Evolutionary conservation across 2,797 vertebrate genomes (phyloP).

Genomic region (Hoplostethus mediterraneus): DNA sequence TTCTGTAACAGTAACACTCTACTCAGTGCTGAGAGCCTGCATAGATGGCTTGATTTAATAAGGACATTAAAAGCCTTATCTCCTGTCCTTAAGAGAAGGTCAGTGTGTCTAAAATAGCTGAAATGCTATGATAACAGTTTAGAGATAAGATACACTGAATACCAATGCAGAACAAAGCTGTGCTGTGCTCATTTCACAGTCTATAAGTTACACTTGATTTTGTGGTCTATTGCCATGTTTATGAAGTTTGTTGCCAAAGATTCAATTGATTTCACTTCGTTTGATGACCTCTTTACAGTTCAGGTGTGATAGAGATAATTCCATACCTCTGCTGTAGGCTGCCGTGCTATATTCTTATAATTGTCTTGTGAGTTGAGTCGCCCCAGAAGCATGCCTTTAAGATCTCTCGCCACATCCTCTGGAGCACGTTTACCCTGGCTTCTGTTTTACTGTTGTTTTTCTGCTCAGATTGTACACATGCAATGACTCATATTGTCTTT

Average conservation of each 20-base stretch:
- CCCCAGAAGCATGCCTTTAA: too few species aligned
- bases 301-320: conserved; percentile 44
- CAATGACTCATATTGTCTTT: conserved; percentile 10
- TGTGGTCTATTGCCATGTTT: conserved; percentile 71
- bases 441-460: too few species aligned
- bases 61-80: conserved; percentile 84
- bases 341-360: background rate
- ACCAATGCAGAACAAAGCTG: conserved; percentile 72
- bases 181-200: conserved; percentile 78
- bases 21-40: conserved; percentile 65
- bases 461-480: background rate
- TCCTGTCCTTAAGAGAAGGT: conserved; percentile 84
- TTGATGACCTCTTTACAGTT: conserved; percentile 69
- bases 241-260: conserved; percentile 70
- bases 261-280: conserved; percentile 72
- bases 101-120: conserved; percentile 83
- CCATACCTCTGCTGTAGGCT: conserved; percentile 18
- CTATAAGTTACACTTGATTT: conserved; percentile 76
- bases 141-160: conserved; percentile 76
- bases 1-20: conserved; percentile 64
- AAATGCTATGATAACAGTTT: conserved; percentile 84
- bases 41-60: conserved; percentile 84
- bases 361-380: too few species aligned
- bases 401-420: too few species aligned
- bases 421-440: too few species aligned